A percentile compares a stretch with the other conserved stretches of the same genome.
Conservation (phyloP, 2,888 invertebrate genomes). For the Gastrophysa polygoni region DNA sequence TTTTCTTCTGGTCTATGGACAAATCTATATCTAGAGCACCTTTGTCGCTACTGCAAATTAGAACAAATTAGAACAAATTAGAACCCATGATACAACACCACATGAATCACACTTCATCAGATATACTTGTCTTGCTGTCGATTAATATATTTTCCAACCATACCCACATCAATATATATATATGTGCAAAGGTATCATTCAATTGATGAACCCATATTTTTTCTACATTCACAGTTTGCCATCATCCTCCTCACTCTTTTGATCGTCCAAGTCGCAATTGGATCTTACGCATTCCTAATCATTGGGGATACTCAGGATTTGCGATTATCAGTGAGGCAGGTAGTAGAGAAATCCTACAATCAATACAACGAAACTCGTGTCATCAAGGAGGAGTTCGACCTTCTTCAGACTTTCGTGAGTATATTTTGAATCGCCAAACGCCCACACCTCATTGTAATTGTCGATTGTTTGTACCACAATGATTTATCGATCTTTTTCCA, state of each 20-base stretch:
- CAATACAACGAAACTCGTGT: constrained; percentile 55
- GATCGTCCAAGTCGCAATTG: constrained; percentile 72
- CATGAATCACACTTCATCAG: too few relatives aligned
- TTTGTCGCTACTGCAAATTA: too few relatives aligned
- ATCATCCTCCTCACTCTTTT: constrained; percentile 69
- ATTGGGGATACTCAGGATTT: constrained; percentile 61
- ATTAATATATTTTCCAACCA: too few relatives aligned
- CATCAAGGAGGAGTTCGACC: constrained; percentile 64
- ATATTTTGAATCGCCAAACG: background rate
- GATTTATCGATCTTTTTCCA: background rate
- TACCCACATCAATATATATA: too few relatives aligned
- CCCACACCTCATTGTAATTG: background rate
- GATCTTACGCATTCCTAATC: constrained; percentile 69
- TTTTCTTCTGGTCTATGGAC: too few relatives aligned
- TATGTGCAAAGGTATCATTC: too few relatives aligned
- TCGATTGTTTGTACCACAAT: background rate
- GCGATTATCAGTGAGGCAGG: constrained; percentile 46
- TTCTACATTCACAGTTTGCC: constrained; percentile 38
- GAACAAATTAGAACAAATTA: too few relatives aligned
- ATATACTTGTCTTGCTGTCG: too few relatives aligned
- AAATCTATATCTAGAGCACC: too few relatives aligned
- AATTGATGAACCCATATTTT: background rate
- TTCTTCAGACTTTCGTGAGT: constrained; percentile 66
- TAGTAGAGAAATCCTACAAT: constrained; percentile 57
- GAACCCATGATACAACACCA: too few relatives aligned